phyloP scores from a whole-genome alignment of 2,888 invertebrate species.

The Gibbula magus region DNA sequence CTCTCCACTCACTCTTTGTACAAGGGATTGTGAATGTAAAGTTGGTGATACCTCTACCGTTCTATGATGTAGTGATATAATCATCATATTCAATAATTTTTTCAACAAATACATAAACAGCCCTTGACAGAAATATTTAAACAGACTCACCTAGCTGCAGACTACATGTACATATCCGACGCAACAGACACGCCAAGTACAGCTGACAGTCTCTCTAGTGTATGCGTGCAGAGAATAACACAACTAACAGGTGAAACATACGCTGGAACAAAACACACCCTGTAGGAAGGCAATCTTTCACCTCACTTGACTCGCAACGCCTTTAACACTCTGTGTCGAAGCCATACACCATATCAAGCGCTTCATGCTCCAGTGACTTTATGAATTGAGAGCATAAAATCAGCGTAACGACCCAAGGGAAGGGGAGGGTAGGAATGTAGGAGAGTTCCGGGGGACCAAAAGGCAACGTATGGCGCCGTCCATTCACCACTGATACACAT shows the following conservation, averaged over 20 bases:
- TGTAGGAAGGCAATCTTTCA: neutral
- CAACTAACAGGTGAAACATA: neutral
- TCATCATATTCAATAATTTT: too few species aligned
- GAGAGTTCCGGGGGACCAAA: neutral
- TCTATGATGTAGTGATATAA: too few species aligned
- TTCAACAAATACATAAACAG: too few species aligned
- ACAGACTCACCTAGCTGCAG: neutral
- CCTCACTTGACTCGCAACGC: neutral
- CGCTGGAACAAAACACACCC: neutral
- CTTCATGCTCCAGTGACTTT: neutral
- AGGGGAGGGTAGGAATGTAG: neutral
- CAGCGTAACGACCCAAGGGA: neutral
- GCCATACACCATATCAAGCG: too few species aligned
- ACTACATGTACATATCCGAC: neutral
- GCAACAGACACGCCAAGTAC: neutral
- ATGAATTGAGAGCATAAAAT: constrained; percentile 9
- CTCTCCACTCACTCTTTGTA: too few species aligned
- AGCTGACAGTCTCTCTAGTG: neutral
- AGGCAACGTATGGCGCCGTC: neutral
- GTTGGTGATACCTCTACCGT: too few species aligned
- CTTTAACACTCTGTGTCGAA: neutral
- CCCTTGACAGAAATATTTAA: too few species aligned
- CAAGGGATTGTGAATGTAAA: too few species aligned
- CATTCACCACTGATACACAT: neutral
- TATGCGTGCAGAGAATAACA: neutral